phyloP scores from a whole-genome alignment of 1,140 invertebrate species.

The Hermatobates lingyangjiaoensis region DNA sequence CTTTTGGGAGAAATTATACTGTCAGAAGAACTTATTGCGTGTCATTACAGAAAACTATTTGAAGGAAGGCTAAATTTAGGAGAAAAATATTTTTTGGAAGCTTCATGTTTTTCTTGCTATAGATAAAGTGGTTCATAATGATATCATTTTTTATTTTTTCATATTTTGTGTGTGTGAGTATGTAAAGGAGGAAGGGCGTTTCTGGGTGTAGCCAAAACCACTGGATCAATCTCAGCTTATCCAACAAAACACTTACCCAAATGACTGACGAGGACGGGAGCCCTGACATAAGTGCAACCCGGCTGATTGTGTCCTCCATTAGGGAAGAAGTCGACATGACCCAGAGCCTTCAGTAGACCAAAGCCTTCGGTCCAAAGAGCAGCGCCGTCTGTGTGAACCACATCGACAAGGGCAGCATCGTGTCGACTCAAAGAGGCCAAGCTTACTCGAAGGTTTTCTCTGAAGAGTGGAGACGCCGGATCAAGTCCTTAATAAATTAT shows the following conservation, averaged over 20 bases:
- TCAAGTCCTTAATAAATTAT: constrained; percentile 32
- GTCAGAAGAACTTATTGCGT: too few species aligned
- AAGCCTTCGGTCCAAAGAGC: constrained; percentile 21
- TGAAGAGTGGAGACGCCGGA: constrained; percentile 46
- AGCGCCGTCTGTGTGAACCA: constrained; percentile 30
- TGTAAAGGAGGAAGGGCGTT: too few species aligned
- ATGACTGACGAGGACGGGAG: constrained; percentile 30
- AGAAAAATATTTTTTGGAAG: too few species aligned
- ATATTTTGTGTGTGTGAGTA: not conserved
- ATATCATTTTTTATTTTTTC: constrained; percentile 3
- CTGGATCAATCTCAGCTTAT: too few species aligned
- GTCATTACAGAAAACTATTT: too few species aligned
- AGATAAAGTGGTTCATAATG: too few species aligned
- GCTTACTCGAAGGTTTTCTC: constrained; percentile 28
- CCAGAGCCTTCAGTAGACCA: constrained; percentile 28
- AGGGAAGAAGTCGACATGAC: constrained; percentile 50
- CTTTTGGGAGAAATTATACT: too few species aligned
- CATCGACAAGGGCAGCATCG: constrained; percentile 30
- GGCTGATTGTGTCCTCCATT: constrained; percentile 53
- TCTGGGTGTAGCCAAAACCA: too few species aligned
- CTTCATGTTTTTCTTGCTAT: too few species aligned
- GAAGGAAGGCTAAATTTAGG: too few species aligned
- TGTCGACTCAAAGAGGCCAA: constrained; percentile 22
- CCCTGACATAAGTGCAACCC: constrained; percentile 36
- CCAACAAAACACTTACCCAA: constrained; percentile 21